Evolutionary conservation across 1,140 invertebrate genomes (phyloP), one percentile per base, ranked within the genome.

Genomic region (Drosophila burlai): DNA sequence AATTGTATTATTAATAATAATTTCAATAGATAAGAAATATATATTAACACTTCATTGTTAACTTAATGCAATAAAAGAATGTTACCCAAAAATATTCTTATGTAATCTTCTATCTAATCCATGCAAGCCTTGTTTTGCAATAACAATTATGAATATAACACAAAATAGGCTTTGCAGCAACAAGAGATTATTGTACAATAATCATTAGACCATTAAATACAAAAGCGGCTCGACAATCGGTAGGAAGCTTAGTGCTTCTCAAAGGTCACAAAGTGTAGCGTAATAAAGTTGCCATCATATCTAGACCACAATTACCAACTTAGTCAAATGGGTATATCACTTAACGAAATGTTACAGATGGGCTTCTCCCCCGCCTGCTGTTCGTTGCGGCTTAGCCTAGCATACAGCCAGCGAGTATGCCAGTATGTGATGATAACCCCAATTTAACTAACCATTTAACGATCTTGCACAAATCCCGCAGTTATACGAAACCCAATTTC

Each of bases 371-470:
- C 40, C 50, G 52, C 57, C 45, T 8, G n/a, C 11, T 16, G 34
- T 21, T 46, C 40, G 40, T 69, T 69, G 68, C 55, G n/a, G 29
- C 69, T 50, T 50, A 59, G 50, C 63, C 24, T 47, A 68, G 50
- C 65, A 69, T 42, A 43, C 58, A 67, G 29, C 13, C 13, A 29
- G 42, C 47, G 29, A 9, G 31, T 31, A 9, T 8, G 31, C 31
- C 31, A 24, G 18, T 29, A 50, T 69, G 61, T 78, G 74, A 68
- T 78, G 75, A 77, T 78, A 78, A 47, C 63, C 74, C 64, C 74
- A 78, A 69, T 78, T 77, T 38, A 47, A 61, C 65, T 69, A 78
- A 69, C 75, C 58, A 61, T 78, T 78, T 78, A 69, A 68, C 63
- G 63, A 71, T 71, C 49, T 71, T 71, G 67, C 67, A 68, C 67